Base-by-base conservation (phyloP, 2,113 vertebrate species). In the Nipponia nippon region DNA sequence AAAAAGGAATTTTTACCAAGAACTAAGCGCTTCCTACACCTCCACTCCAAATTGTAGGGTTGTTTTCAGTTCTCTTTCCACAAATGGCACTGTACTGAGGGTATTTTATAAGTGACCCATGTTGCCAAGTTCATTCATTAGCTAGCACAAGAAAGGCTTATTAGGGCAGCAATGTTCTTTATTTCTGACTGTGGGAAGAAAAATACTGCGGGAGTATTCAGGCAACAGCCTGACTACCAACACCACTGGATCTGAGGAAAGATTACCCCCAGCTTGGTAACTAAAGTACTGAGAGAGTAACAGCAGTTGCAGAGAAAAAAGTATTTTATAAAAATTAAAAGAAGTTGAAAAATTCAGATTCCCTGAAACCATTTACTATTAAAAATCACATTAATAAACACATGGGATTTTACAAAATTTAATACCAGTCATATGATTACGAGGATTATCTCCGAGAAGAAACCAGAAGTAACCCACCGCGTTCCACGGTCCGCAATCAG, bases 121-220 rank as follows among this genome's bases (percentile, higher is more conserved):
- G 87, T 8, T 72, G 50, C 62, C 0, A 17, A 76, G 65, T 62
- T 91, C 75, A 26, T 46, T 94, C 0, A 0, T 85, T 66, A 91
- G 87, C 81, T 29, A 91, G 87, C 44, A 69, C 83, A 93, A 93
- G 34, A 92, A 96, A 88, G 73, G 77, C 87, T 94, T 76, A 58
- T 76, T 76, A 89, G 61, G 81, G 62, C 56, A 91, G 94, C 49
- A 69, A 32, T 3, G 53, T 26, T 90, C 77, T 84, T 76, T 59
- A 89, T 81, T 91, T 76, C 56, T 95, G 56, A 72, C 89, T 95
- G 87, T 67, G 40, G 81, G 95, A 96, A 92, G 84, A 42, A 84
- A 96, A 96, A 95, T 72, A 85, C 70, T 8, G 27, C 89, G 89
- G 92, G 92, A 95, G 73, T 84, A 82, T 40, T 85, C 89, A 90